These are phyloP conservation scores for Nothoprocta pentlandii DNA, from an alignment of 2,113 vertebrate genomes.

Conservation along the genomic window DNA sequence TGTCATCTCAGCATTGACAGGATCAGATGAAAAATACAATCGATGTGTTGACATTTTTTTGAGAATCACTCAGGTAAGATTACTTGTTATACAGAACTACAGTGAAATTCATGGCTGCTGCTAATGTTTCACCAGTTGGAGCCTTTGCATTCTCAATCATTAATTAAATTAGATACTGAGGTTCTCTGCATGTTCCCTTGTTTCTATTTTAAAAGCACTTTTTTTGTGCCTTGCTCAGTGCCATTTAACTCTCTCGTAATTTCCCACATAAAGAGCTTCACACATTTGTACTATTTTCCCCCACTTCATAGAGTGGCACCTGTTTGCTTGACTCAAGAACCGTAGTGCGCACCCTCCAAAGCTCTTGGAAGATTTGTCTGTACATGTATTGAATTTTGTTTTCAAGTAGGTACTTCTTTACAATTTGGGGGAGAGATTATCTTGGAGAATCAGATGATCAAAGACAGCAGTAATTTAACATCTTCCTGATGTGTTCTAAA, in stretches of 20 bases:
- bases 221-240: conserved; percentile 67
- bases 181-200: conserved; percentile 67
- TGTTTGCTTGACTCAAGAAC: conserved; percentile 65
- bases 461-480: neutral
- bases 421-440: neutral
- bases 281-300: conserved; percentile 52
- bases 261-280: conserved; percentile 67
- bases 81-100: conserved; percentile 76
- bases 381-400: conserved; percentile 16
- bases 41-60: conserved; percentile 79
- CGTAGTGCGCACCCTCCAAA: conserved; percentile 47
- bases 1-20: conserved; percentile 77
- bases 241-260: conserved; percentile 68
- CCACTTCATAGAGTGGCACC: conserved; percentile 57
- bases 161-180: conserved; percentile 71
- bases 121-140: conserved; percentile 69
- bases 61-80: conserved; percentile 78
- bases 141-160: conserved; percentile 69
- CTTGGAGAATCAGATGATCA: conserved; percentile 1
- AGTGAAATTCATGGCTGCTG: conserved; percentile 68
- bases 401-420: neutral
- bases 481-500: neutral
- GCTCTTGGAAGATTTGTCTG: conserved; percentile 50
- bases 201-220: conserved; percentile 73
- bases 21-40: conserved; percentile 78